Conservation (phyloP, 1,140 invertebrate genomes). For the Ctenoplectra terminalis region DNA sequence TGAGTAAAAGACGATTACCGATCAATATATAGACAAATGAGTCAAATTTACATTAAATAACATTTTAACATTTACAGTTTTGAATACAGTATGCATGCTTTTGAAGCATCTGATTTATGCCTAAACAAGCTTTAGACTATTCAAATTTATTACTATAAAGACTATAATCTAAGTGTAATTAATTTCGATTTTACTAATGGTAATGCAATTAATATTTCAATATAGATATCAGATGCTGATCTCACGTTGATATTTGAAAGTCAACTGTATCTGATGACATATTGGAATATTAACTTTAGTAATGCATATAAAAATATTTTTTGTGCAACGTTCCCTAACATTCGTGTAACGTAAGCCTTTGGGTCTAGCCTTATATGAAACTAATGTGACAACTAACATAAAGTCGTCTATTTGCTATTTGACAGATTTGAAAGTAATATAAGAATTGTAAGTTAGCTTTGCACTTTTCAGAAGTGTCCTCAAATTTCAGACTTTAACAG, state of each 20-base stretch:
- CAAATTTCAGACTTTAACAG: constrained; percentile 22
- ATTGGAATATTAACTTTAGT: constrained; percentile 53
- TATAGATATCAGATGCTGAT: constrained; percentile 66
- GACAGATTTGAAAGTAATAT: constrained; percentile 44
- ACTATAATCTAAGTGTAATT: constrained; percentile 50
- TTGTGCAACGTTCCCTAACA: constrained; percentile 60
- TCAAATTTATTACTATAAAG: constrained; percentile 58
- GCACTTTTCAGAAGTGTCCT: constrained; percentile 48
- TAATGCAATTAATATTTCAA: constrained; percentile 64
- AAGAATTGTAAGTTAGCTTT: constrained; percentile 30
- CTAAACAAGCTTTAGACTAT: constrained; percentile 57
- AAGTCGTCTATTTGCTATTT: constrained; percentile 34
- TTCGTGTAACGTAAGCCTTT: constrained; percentile 50
- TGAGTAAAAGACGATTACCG: constrained; percentile 28
- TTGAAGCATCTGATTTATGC: constrained; percentile 53
- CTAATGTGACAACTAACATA: constrained; percentile 52
- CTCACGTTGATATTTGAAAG: constrained; percentile 67
- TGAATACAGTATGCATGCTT: constrained; percentile 46
- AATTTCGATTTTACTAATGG: constrained; percentile 49
- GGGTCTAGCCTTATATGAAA: constrained; percentile 49
- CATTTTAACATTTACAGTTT: constrained; percentile 34
- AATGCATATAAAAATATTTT: constrained; percentile 56
- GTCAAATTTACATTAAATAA: constrained; percentile 18
- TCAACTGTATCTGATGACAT: constrained; percentile 69
- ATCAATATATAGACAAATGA: constrained; percentile 1